Evolutionary conservation across 2,797 vertebrate species (phyloP), one percentile per base, ranked within the genome.

Genomic region (Graptemys geographica): DNA sequence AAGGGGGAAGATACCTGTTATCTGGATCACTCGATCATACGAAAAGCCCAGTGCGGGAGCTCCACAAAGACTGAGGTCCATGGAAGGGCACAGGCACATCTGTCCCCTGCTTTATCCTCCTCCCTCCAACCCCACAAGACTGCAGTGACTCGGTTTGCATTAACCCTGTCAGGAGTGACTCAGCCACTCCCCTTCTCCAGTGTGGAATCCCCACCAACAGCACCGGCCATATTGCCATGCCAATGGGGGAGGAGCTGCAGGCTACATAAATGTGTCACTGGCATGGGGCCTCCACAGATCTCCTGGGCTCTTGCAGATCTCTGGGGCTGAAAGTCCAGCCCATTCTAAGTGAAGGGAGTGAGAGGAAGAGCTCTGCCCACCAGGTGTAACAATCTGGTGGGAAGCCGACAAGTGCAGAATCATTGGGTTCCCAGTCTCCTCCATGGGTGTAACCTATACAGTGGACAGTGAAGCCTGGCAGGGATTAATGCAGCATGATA

Each of bases 251-350:
- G 90, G 85, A 92, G 90, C 59, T 94, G 90, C 81, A 95, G 81
- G 65, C 86, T 96, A 59, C 87, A 56, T 69, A 65, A 94, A 91
- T 82, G 83, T 81, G 94, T 95, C 80, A 89, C 88, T 47, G 51
- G 27, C 47, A 10, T 8, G 89, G 59, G 85, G 83, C 69, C 89
- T 89, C 55, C 76, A 88, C 31, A 92, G 31, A 62, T 33, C 28
- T 62, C 31, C 28, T 28, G 56, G 37, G 78, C 10, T 88, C 92
- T 92, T 93, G 31, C 44, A 94, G 87, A 33, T 82, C 87, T 84
- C 56, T 84, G 53, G 69, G n/a, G 52, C 69, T 56, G 95, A 62
- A 23, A 89, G 28, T 76, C 87, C 79, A 62, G 57, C 28, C 31
- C 57, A 16, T 31, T 33, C 13, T 33, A 31, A 15, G 13, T 62